Conservation (phyloP, 92 coral and sea anemone genomes). For the Blastomussa wellsi region DNA sequence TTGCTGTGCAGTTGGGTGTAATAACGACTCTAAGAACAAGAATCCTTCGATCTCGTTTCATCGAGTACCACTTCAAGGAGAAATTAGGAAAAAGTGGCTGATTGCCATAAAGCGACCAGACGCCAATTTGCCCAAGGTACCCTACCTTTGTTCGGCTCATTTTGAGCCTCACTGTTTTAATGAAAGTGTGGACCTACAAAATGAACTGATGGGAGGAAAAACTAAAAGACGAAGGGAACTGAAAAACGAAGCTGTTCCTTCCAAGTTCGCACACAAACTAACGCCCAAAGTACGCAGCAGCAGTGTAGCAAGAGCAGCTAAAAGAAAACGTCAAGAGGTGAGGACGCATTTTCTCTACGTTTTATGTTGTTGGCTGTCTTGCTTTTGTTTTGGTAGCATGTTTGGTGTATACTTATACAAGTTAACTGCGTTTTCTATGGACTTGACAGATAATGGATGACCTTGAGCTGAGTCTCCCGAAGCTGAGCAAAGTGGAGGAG, state of each 20-base stretch:
- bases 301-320: neutral
- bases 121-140: slow-evolving; percentile 34
- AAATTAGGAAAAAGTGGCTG: slow-evolving; percentile 33
- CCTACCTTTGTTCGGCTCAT: slow-evolving; percentile 27
- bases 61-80: slow-evolving; percentile 24
- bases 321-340: slow-evolving; percentile 8
- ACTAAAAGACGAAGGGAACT: neutral
- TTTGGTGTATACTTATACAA: neutral
- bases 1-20: too few relatives aligned
- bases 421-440: slow-evolving; percentile 6
- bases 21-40: slow-evolving; percentile 16
- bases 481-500: slow-evolving; percentile 7
- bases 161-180: slow-evolving; percentile 17
- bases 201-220: slow-evolving; percentile 11
- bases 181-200: slow-evolving; percentile 16
- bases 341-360: neutral
- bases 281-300: slow-evolving; percentile 2
- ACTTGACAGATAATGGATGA: slow-evolving; percentile 6
- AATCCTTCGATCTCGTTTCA: slow-evolving; percentile 12
- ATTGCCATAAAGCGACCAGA: slow-evolving; percentile 28
- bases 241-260: neutral
- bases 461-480: neutral
- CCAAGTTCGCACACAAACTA: slow-evolving; percentile 1
- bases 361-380: neutral
- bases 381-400: neutral